A percentile compares a stretch with the other conserved stretches of the same genome.
Evolutionary conservation across 35 echinoderm and acorn worm species (phyloP).

Genomic region (Lytechinus variegatus): DNA sequence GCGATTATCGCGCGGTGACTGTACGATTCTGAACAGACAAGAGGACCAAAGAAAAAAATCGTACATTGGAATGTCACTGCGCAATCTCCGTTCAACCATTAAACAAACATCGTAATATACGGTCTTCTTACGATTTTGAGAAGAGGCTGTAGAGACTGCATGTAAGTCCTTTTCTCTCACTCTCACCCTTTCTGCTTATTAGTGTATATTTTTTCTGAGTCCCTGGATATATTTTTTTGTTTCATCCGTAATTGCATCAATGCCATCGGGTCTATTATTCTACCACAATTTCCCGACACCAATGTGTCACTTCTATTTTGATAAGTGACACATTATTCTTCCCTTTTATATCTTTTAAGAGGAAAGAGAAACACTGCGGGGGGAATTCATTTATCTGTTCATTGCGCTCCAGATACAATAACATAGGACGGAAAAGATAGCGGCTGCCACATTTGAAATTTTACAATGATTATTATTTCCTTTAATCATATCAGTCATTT

Average conservation of each 20-base stretch:
- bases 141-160: too few relatives aligned
- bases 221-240: background rate
- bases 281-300: background rate
- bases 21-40: too few relatives aligned
- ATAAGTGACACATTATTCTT: background rate
- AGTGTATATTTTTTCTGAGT: background rate
- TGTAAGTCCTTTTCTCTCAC: background rate
- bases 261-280: background rate
- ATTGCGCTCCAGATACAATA: background rate
- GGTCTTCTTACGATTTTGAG: too few relatives aligned
- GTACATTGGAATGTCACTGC: too few relatives aligned
- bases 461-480: too few relatives aligned
- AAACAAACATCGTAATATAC: too few relatives aligned
- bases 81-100: too few relatives aligned
- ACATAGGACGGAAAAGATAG: background rate
- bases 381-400: background rate
- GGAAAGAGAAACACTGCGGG: slow-evolving; percentile 8
- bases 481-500: too few relatives aligned
- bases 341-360: background rate
- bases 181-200: background rate
- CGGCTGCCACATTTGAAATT: background rate
- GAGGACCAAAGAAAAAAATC: too few relatives aligned
- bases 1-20: too few relatives aligned
- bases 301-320: background rate
- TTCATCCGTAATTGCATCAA: background rate